Percentiles rank a stretch among this genome's conserved stretches.
Evolutionary conservation across 2,888 invertebrate species (phyloP).

Genomic region (Troides aeacus): DNA sequence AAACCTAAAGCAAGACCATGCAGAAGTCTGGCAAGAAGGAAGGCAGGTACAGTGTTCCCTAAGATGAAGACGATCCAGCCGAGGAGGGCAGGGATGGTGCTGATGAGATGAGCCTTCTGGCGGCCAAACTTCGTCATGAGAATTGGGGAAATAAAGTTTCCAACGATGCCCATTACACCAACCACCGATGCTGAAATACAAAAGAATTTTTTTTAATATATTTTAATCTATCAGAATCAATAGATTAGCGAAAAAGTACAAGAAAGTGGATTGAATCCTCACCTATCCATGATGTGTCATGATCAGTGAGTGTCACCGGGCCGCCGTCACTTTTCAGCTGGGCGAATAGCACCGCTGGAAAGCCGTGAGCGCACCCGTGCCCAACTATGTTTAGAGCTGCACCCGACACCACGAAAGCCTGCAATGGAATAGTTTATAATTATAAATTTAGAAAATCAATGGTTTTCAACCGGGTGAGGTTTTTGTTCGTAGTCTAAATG

Average conservation of each 20-base stretch:
- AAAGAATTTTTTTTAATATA: background rate
- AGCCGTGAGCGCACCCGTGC: constrained; percentile 73
- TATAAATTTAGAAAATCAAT: background rate
- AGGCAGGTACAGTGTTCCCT: constrained; percentile 65
- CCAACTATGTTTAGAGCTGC: constrained; percentile 72
- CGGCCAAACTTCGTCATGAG: constrained; percentile 81
- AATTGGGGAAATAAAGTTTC: constrained; percentile 71
- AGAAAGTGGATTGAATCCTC: constrained; percentile 13
- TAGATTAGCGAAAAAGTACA: too few relatives aligned
- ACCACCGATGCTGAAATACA: constrained; percentile 61
- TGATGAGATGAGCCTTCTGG: constrained; percentile 76
- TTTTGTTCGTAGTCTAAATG: too few relatives aligned
- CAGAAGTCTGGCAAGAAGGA: constrained; percentile 63
- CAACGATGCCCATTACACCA: constrained; percentile 72
- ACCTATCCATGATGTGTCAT: constrained; percentile 76
- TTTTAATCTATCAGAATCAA: too few relatives aligned
- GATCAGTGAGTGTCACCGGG: constrained; percentile 62
- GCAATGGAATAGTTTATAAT: constrained; percentile 32
- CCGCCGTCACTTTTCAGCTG: constrained; percentile 56
- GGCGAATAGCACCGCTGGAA: constrained; percentile 68
- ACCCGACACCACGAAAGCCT: constrained; percentile 73
- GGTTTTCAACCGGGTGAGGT: too few relatives aligned
- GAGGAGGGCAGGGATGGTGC: constrained; percentile 71
- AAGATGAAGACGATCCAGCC: constrained; percentile 71
- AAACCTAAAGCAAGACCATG: constrained; percentile 79